Base-by-base conservation (phyloP, 2,797 vertebrate genomes). In the Urosaurus nigricauda region DNA sequence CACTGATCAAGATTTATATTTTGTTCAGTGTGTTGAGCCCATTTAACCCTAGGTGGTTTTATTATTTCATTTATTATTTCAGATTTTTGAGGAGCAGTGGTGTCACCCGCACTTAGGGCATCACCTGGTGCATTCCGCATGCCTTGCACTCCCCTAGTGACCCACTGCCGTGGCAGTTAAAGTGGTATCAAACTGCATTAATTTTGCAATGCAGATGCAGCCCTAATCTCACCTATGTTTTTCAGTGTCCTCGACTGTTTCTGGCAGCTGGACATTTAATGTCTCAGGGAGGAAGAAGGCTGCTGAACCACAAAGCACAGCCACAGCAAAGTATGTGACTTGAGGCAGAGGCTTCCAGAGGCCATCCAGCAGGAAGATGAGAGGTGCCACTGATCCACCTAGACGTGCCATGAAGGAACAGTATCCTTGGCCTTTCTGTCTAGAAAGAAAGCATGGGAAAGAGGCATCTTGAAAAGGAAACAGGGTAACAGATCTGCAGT, bases 351-450 rank as follows among this genome's bases (percentile, higher is more conserved):
- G 78, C 35, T 70, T 89, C 98, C 98, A 99, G 63, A 97, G 90
- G 32, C 96, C 97, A 0, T 98, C 98, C 94, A 99, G 90, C 85
- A 99, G 95, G 75, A 97, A 92, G 32, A 97, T 87, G 77, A 99
- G 94, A 0, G 98, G 98, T 24, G 98, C 98, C 93, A 98, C 84
- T 83, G 98, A 96, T 29, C 98, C 98, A 0, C 98, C 98, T 1
- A 99, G 87, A 0, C 98, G 96, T 0, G 96, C 95, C 96, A 97
- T 0, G 24, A 98, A 98, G 0, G 98, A 95, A 1, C 96, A 97
- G 93, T 97, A 98, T 29, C 98, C 98, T 90, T 98, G 88, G n/a
- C 98, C 98, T 0, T 98, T 99, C 96, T 99, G 98, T 94, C 98
- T 99, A 74, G 63, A 82, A 58, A 83, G 19, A 83, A 75, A 78